Conservation (phyloP, 1,140 invertebrate genomes). For the Drosophila sulfurigaster region DNA sequence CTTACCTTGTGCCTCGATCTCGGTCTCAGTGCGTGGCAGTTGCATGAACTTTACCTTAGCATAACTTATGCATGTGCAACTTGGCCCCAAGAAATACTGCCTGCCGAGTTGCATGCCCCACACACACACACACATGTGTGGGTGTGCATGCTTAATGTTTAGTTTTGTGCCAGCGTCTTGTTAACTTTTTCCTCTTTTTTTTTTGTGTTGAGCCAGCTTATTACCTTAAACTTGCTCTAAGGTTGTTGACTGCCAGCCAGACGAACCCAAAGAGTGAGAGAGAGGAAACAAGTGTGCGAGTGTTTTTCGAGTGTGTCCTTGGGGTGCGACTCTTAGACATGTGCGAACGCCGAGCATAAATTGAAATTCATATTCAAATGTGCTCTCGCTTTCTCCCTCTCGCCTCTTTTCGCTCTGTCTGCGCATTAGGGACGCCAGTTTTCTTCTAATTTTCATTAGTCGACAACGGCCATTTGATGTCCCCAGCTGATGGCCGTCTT, state of each 20-base stretch:
- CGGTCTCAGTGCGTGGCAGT: conserved; percentile 11
- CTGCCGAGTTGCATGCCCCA: neutral
- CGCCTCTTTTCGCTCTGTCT: conserved; percentile 4
- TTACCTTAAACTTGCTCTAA: conserved; percentile 77
- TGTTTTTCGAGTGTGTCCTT: conserved; percentile 56
- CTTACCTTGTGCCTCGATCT: conserved; percentile 6
- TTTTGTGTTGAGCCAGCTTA: conserved; percentile 50
- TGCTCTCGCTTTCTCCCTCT: neutral
- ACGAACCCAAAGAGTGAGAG: conserved; percentile 6
- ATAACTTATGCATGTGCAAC: conserved; percentile 69
- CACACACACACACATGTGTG: conserved; percentile 28
- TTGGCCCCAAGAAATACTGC: conserved; percentile 45
- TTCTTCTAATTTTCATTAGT: conserved; percentile 74
- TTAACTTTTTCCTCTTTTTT: conserved; percentile 49
- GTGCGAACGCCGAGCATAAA: conserved; percentile 59
- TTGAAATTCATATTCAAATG: conserved; percentile 78
- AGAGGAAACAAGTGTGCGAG: conserved; percentile 18
- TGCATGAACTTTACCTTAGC: conserved; percentile 63
- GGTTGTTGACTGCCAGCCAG: conserved; percentile 73
- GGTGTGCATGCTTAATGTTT: conserved; percentile 56
- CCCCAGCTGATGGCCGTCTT: conserved; percentile 35
- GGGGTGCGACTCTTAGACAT: conserved; percentile 73
- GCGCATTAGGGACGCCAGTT: conserved; percentile 64
- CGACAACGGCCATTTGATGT: conserved; percentile 43
- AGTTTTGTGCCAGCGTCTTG: conserved; percentile 40